Evolutionary conservation across 2,888 invertebrate species (phyloP), one percentile per base, ranked within the genome.

Genomic region (Troilus luridus): DNA sequence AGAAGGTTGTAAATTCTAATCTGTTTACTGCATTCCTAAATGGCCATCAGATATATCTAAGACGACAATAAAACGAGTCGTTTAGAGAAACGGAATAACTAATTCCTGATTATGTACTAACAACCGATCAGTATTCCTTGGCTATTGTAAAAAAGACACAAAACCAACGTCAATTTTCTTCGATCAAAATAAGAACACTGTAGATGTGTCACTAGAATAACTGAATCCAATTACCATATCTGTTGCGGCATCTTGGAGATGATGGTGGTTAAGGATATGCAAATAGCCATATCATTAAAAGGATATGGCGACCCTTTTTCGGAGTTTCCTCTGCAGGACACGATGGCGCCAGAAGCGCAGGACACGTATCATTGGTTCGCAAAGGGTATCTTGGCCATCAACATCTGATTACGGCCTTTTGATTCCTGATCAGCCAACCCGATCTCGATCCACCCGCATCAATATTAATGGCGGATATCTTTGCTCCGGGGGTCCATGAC

Each of bases 401-500:
- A 77, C 72, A 77, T 41, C 41, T 41, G 72, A 77, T 77, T 24
- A 27, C 72, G 72, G 72, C 19, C 27, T 77, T 77, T 77, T 77
- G 72, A 77, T 77, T 77, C 72, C 27, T 41, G 72, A 67, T 67
- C 24, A 67, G 67, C 67, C 67, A 67, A 12, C 2, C 72, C 27
- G 19, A 77, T 41, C 72, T 41, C 72, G 72, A 77, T 41, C 27
- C 72, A 0, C 0, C 2, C 17, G 3, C 27, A 77, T 77, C 72
- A 77, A 77, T 77, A 77, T 77, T 77, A 77, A 77, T 77, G 72
- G 8, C 17, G 0, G 17, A 5, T 41, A 41, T 7, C 27, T 9
- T 2, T 77, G 24, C 14, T 8, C 17, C 41, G 17, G 72, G 5
- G 72, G 27, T 77, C 72, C 8, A 41, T 77, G 72, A 77, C 72